Percentiles rank a stretch among this genome's conserved stretches.
Conservation (phyloP, 2,888 invertebrate genomes). For the Spialia ferax region DNA sequence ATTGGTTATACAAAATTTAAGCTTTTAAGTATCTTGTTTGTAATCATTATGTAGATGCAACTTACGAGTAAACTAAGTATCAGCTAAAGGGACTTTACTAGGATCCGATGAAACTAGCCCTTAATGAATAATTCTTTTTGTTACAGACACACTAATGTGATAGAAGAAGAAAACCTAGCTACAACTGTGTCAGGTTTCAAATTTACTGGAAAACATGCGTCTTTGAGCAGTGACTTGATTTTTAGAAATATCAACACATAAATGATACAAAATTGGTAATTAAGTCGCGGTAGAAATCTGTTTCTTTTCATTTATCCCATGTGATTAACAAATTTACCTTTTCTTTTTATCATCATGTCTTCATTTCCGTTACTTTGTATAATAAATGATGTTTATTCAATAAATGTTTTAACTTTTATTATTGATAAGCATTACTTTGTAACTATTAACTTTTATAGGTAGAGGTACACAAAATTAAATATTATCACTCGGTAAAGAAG, state of each 20-base stretch:
- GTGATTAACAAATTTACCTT: not conserved
- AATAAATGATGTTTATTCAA: not conserved
- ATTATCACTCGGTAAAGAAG: too few relatives aligned
- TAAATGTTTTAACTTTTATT: not conserved
- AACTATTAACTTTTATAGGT: too few relatives aligned
- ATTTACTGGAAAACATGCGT: constrained; percentile 56
- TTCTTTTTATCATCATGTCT: not conserved
- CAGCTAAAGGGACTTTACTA: too few relatives aligned
- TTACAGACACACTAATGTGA: constrained; percentile 66
- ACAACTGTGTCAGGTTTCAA: constrained; percentile 60
- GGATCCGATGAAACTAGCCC: too few relatives aligned
- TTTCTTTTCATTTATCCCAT: constrained; percentile 10
- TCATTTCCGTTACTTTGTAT: not conserved
- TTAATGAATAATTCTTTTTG: constrained; percentile 7
- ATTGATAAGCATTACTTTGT: too few relatives aligned
- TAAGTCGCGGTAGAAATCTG: not conserved
- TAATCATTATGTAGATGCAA: too few relatives aligned
- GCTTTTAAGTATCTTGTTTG: too few relatives aligned
- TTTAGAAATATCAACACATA: constrained; percentile 70
- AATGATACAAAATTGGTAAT: constrained; percentile 32
- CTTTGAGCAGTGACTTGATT: constrained; percentile 52
- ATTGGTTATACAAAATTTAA: too few relatives aligned
- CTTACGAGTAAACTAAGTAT: too few relatives aligned
- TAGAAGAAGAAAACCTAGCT: constrained; percentile 69
- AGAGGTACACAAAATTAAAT: too few relatives aligned